Evolutionary conservation across 2,797 vertebrate species (phyloP), one percentile per base, ranked within the genome.

Genomic region (Myripristis murdjan): DNA sequence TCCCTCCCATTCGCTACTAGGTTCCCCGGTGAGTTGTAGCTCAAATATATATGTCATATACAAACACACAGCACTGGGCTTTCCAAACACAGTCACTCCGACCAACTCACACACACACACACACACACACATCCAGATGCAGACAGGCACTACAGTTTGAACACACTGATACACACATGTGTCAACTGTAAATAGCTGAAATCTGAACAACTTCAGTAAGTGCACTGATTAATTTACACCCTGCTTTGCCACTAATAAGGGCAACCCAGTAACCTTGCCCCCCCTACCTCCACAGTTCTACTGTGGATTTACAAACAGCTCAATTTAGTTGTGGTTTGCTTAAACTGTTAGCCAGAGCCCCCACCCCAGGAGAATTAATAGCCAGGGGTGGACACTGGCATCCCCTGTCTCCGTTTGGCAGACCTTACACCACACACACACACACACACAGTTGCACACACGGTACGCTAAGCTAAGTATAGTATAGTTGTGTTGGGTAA

Each of bases 311-410:
- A 79, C 73, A 79, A 81, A 88, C 73, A 84, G 65, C 83, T 84
- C 82, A 87, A 79, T 85, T 79, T 90, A 90, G 86, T 82, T 88
- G 86, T 79, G 87, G 86, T 89, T 76, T 82, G 60, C 70, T 75
- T 74, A 57, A 77, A 78, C 82, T 31, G 52, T 85, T 82, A 85
- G 84, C 89, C 81, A 33, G 78, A 84, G 84, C 79, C 87, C 56
- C 86, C 70, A 41, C 77, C 76, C 65, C 73, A 43, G 35, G 56
- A 73, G 82, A 89, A 75, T 86, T 85, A 90, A 86, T 77, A 82
- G 70, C 79, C 75, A 68, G 68, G 80, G 79, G 64, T 82, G 76
- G 81, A 90, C 85, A 91, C 84, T 90, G 87, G 60, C 76, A 84
- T 77, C 84, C 73, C 83, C 85, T 90, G 89, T 92, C 82, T 86